Percentiles rank a stretch among this genome's conserved stretches.
Conservation (phyloP, 2,113 vertebrate genomes). For the Sceloporus tristichus region DNA sequence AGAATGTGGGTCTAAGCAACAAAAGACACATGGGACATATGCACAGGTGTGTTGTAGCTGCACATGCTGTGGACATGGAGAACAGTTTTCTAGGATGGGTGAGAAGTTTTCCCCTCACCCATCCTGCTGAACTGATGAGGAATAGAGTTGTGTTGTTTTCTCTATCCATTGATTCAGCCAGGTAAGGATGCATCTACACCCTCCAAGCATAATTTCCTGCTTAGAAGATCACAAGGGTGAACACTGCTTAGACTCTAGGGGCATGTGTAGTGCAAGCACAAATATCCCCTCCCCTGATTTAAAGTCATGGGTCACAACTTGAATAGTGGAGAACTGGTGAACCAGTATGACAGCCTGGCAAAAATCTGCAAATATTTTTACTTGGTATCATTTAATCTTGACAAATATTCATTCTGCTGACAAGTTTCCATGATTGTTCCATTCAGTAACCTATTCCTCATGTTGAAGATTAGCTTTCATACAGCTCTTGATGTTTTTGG, state of each 20-base stretch:
- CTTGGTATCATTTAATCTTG: slow-evolving; percentile 53
- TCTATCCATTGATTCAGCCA: too few species aligned
- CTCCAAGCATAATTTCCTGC: background rate
- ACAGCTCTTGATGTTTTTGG: slow-evolving; percentile 74
- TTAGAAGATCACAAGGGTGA: background rate
- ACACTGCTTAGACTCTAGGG: background rate
- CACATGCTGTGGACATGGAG: too few species aligned
- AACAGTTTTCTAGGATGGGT: background rate
- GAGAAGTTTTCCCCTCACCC: too few species aligned
- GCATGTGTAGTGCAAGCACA: background rate
- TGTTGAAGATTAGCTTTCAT: slow-evolving; percentile 67
- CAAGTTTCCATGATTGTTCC: slow-evolving; percentile 68
- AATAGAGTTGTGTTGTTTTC: too few species aligned
- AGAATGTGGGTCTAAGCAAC: too few species aligned
- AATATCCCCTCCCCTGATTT: background rate
- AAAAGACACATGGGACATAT: too few species aligned
- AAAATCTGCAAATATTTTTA: slow-evolving; percentile 58
- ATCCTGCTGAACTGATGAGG: background rate
- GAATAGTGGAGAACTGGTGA: background rate
- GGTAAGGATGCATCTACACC: background rate
- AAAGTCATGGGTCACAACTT: background rate
- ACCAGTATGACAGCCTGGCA: slow-evolving; percentile 32
- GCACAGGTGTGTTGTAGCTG: too few species aligned
- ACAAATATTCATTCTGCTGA: slow-evolving; percentile 64
- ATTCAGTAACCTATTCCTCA: slow-evolving; percentile 72